These are phyloP conservation scores for Cyaniris semiargus DNA, from an alignment of 2,888 invertebrate species.

Conservation along the genomic window DNA sequence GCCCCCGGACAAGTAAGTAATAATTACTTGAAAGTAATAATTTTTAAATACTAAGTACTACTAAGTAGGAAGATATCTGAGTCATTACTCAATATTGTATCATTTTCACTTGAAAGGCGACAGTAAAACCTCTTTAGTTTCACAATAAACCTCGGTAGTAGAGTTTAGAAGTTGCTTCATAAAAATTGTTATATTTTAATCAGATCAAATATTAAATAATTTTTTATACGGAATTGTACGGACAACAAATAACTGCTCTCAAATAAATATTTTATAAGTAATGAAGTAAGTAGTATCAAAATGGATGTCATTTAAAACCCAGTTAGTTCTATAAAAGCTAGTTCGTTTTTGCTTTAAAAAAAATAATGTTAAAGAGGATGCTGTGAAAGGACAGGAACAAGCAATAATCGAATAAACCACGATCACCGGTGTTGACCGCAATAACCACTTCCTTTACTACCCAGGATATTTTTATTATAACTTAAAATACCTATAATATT, in stretches of 20 bases:
- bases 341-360: no score
- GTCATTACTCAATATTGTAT: background rate
- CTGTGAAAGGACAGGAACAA: background rate
- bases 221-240: no score
- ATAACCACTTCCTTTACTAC: background rate
- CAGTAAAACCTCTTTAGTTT: slow-evolving; percentile 34
- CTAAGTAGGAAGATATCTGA: background rate
- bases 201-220: no score
- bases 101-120: slow-evolving; percentile 36
- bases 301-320: no score
- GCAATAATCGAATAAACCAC: background rate
- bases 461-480: background rate
- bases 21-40: background rate
- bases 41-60: background rate
- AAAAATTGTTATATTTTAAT: no score
- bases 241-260: no score
- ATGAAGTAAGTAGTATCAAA: no score
- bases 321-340: no score
- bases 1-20: slow-evolving; percentile 70
- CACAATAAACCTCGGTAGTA: background rate
- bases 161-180: no score
- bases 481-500: no score
- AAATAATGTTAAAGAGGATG: background rate
- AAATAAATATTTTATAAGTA: no score
- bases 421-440: background rate